Base-by-base conservation (phyloP, 1,140 invertebrate genomes). In the Sycophila sp. region DNA sequence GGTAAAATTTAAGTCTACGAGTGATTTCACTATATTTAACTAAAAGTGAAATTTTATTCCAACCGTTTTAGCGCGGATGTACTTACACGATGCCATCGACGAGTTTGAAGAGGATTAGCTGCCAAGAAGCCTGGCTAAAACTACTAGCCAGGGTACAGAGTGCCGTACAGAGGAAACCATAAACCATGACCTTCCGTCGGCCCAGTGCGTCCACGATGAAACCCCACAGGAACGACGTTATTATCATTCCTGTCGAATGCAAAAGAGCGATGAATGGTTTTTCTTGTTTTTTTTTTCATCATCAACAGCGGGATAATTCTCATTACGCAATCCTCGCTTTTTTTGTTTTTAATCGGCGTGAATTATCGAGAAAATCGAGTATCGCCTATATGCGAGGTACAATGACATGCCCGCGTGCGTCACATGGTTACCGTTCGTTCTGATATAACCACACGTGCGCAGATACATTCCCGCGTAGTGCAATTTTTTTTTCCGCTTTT, bases 181-280 rank as follows among this genome's bases (percentile, higher is more conserved):
- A 82, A 82, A 88, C 78, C 83, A 91, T 75, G 65, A 89, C 77
- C 71, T 87, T 65, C 81, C 85, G 81, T 7, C 90, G 87, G 0
- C 93, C 93, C 26, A 87, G 82, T 0, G 87, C 88, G 75, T 94
- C 93, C 2, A 90, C 91, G n/a, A 93, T 76, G 26, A 89, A 91
- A 1, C 92, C 92, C 92, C 92, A 93, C 19, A 92, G 71, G 53
- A 89, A 83, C 0, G 85, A 86, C 0, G 87, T 89, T 4, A 87
- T 72, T 24, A 90, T 87, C 73, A 89, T 86, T 55, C 89, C 90
- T 91, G 80, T 36, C 69, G 71, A 55, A 42, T 11, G 13, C 40
- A 56, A 63, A 47, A 47, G 15, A 4, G 30, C 8, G 13, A 13
- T 47, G 4, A 47, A 47, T 47, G n/a, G n/a, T 47, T 34, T 32